These are phyloP conservation scores for Candoia aspera DNA, from an alignment of 2,113 vertebrate species.

Conservation along the genomic window DNA sequence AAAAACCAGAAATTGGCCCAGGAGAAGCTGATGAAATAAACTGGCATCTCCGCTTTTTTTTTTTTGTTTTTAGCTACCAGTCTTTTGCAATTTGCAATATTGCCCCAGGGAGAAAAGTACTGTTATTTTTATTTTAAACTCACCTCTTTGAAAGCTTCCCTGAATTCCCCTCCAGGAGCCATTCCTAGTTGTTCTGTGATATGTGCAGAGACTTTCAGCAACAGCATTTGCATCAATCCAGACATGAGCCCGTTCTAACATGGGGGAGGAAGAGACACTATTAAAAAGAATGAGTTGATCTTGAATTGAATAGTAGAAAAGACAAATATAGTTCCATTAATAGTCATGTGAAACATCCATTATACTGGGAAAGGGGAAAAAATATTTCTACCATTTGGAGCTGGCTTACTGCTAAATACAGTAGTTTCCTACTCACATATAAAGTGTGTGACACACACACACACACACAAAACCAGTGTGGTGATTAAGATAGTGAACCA, in stretches of 20 bases:
- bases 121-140: not conserved
- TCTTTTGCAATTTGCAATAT: not conserved
- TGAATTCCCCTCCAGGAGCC: slow-evolving; percentile 97
- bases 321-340: slow-evolving; percentile 7
- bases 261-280: not conserved
- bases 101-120: not conserved
- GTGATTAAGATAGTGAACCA: not conserved
- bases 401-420: slow-evolving; percentile 15
- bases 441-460: not conserved
- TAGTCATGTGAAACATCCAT: not conserved
- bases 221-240: slow-evolving; percentile 97
- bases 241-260: slow-evolving; percentile 95
- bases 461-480: not conserved
- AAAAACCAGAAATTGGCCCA: not conserved
- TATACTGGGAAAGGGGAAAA: slow-evolving; percentile 31
- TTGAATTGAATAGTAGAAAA: not conserved
- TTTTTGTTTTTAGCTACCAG: not conserved
- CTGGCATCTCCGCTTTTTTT: not conserved
- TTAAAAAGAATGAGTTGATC: not conserved
- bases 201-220: slow-evolving; percentile 97
- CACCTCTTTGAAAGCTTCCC: slow-evolving; percentile 97
- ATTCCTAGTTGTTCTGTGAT: slow-evolving; percentile 98
- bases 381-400: slow-evolving; percentile 8
- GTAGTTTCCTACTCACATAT: not conserved
- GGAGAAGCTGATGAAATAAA: not conserved